Evolutionary conservation across 2,888 invertebrate genomes (phyloP), one percentile per base, ranked within the genome.

Genomic region (Andrena trimmerana): DNA sequence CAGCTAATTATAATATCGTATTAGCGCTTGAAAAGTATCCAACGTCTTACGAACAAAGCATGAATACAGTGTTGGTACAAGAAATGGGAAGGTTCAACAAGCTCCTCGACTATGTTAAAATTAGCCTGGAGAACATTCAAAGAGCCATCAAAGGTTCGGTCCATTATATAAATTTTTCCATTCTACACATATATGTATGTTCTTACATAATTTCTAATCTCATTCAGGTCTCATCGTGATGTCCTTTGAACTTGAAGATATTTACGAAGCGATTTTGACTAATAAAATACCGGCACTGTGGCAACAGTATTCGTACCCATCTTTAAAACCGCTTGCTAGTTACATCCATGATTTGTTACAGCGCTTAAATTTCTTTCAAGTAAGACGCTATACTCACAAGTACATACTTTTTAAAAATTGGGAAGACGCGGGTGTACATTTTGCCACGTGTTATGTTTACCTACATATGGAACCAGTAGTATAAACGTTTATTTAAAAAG

Each of bases 31-130:
- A 95, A 93, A 95, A 97, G 94, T 97, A 97, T 95, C 96, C 98
- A 75, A 97, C 97, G 77, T 93, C 95, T 87, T 96, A 98, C 94
- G 94, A 96, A 93, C 98, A 98, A 95, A 98, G 98, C 89, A 98
- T 99, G 98, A 98, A 99, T 91, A 98, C 98, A 0, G 98, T 99
- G 0, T 95, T 99, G 71, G 97, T 98, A 3, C 98, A 98, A 93
- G 98, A 98, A 94, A 97, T 98, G 95, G 97, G 96, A 7, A 94
- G 98, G 68, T 98, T 97, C 90, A 97, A 97, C 83, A 95, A 96
- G 68, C 95, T 99, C 7, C 95, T 97, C n/a, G 93, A 91, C 6
- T 96, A 97, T n/a, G 97, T 99, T 63, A 95, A 97, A 74, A 94
- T 94, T 31, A 98, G 97, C 93, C 95, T 98, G 13, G 94, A 95